Evolutionary conservation across 2,797 vertebrate genomes (phyloP).

Genomic region (Scolopax bukidnonensis): DNA sequence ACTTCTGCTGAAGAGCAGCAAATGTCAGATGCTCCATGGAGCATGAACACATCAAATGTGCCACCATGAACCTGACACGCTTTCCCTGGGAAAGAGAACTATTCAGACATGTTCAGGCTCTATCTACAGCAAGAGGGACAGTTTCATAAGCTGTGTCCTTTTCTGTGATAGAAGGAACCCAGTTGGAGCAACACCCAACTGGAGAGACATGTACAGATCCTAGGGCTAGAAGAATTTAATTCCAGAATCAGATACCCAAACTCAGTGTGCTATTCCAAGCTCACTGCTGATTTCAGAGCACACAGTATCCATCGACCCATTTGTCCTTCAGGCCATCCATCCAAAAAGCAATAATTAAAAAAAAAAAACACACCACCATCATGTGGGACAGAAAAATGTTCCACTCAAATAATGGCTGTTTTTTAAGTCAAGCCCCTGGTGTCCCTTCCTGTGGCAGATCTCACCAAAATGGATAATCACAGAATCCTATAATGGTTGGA

Average conservation of each 20-base stretch:
- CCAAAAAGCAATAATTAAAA: background rate
- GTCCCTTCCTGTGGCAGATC: background rate
- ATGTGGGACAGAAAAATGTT: background rate
- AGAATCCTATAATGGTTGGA: no score
- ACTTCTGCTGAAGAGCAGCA: background rate
- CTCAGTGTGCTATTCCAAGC: background rate
- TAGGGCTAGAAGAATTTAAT: background rate
- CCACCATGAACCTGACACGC: fast-evolving
- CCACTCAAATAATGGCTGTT: no score
- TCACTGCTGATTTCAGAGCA: background rate
- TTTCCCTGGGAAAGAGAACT: background rate
- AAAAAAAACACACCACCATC: background rate
- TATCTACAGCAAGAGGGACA: background rate
- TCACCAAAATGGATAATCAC: background rate
- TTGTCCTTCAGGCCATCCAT: background rate
- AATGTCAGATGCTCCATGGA: background rate
- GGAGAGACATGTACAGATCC: fast-evolving
- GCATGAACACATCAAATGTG: background rate
- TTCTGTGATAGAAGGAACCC: background rate
- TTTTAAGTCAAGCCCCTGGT: background rate
- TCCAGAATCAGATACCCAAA: background rate
- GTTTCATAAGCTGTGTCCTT: background rate
- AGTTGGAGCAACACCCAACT: background rate
- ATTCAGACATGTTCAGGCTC: background rate
- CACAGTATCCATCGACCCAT: fast-evolving